Base-by-base conservation (phyloP, 1,140 invertebrate genomes). In the Kradibia gibbosae region DNA sequence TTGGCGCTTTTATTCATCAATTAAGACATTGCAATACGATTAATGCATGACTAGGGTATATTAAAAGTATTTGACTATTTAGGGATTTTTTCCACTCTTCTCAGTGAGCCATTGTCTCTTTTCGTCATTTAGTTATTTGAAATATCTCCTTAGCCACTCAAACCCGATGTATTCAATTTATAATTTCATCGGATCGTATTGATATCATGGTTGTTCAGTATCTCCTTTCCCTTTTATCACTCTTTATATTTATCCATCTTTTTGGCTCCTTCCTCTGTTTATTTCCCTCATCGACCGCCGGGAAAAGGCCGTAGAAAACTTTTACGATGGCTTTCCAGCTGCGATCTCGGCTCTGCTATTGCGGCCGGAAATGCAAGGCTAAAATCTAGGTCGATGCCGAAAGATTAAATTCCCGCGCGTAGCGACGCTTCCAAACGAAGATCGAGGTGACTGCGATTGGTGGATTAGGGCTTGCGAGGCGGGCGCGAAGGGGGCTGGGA, bases 351-450 rank as follows among this genome's bases (percentile, higher is more conserved):
- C 39, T 57, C 57, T 1, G 53, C 20, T 53, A 28, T 75, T 31
- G 31, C 4, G 4, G 15, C 39, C 31, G n/a, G 34, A 53, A 53
- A 53, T 53, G 53, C 55, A 22, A 31, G 15, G 45, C 11, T 39
- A 65, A 42, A 80, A 80, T 80, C 78, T 74, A 71, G 78, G 78
- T 80, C 78, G 71, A 80, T 80, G 53, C 72, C 42, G 72, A 75
- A 75, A 75, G 79, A 81, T 81, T 81, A 81, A 81, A 81, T 81
- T 81, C 79, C 60, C 36, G 34, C 48, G 79, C 36, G 34, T 28
- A 31, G 60, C 71, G 72, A 75, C 48, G 31, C 5, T 39, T 36
- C 34, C 62, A 39, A n/a, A 4, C 8, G 15, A 2, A 34, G n/a
- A n/a, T n/a, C n/a, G n/a, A n/a, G n/a, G n/a, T n/a, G n/a, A n/a